These are phyloP conservation scores for Hemitrygon akajei DNA, from an alignment of 2,797 vertebrate species.

Conservation along the genomic window DNA sequence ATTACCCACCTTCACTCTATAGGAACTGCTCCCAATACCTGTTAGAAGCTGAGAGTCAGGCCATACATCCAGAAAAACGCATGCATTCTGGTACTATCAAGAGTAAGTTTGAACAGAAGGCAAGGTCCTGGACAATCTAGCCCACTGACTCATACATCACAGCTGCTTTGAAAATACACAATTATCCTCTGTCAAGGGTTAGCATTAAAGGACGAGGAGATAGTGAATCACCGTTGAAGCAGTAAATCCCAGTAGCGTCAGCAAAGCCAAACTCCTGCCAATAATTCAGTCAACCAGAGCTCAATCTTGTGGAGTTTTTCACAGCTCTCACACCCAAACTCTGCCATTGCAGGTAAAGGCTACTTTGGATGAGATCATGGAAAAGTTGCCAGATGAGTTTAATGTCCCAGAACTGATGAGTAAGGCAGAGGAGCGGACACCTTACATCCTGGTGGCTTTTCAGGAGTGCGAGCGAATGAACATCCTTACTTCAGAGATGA, in stretches of 20 bases:
- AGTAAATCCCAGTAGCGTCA: not conserved
- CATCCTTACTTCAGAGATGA: conserved; percentile 71
- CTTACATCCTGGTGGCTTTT: conserved; percentile 77
- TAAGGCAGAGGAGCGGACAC: conserved; percentile 76
- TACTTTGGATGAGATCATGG: conserved; percentile 75
- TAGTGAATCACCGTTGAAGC: not conserved
- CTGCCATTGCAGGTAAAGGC: conserved; percentile 64
- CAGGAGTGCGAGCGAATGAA: conserved; percentile 95
- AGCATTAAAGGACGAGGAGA: not conserved
- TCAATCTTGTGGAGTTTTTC: fast-evolving
- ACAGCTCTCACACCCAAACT: conserved; percentile 4
- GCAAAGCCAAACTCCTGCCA: not conserved
- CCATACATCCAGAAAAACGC: too few relatives aligned
- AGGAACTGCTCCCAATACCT: too few relatives aligned
- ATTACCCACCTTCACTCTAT: too few relatives aligned
- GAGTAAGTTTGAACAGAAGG: too few relatives aligned
- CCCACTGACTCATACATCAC: not conserved
- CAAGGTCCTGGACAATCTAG: too few relatives aligned
- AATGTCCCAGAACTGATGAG: conserved; percentile 74
- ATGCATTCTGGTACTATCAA: too few relatives aligned
- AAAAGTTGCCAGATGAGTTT: conserved; percentile 79
- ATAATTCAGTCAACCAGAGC: fast-evolving
- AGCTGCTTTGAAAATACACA: not conserved
- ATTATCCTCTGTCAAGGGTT: conserved; percentile 11
- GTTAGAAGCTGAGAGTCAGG: too few relatives aligned